Conservation (phyloP, 64 coral and sea anemone species). For the Trachythela sp. region DNA sequence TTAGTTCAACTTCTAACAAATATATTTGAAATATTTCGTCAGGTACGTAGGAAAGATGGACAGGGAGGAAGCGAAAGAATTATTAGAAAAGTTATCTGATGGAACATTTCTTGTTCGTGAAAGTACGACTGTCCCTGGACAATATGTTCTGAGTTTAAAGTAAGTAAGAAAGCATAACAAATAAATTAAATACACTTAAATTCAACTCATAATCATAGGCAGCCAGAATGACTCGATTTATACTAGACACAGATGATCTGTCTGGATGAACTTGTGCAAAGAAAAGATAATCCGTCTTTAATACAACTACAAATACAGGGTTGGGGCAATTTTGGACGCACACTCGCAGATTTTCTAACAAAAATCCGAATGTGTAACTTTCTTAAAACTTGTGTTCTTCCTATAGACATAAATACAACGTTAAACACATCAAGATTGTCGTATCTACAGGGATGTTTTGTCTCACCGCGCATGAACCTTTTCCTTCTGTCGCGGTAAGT, state of each 20-base stretch:
- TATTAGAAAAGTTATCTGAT: slow-evolving; percentile 27
- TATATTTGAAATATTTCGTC: not conserved
- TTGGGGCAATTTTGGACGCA: too few relatives aligned
- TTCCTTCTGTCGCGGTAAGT: slow-evolving; percentile 66
- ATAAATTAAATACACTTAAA: too few relatives aligned
- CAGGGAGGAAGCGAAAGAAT: slow-evolving; percentile 31
- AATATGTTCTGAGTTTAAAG: slow-evolving; percentile 66
- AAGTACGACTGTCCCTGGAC: slow-evolving; percentile 52
- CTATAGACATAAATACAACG: slow-evolving; percentile 24
- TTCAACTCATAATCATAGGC: too few relatives aligned
- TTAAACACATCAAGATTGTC: slow-evolving; percentile 97
- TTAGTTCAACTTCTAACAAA: too few relatives aligned
- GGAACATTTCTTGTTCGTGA: slow-evolving; percentile 68
- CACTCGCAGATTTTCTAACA: not conserved
- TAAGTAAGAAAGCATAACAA: not conserved
- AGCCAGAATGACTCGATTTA: too few relatives aligned
- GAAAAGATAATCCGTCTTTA: not conserved
- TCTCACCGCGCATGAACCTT: slow-evolving; percentile 69
- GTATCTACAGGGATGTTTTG: slow-evolving; percentile 71
- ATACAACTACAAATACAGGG: not conserved
- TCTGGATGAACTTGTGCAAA: too few relatives aligned
- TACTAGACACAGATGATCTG: too few relatives aligned
- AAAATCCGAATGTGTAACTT: too few relatives aligned
- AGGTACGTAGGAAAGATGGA: slow-evolving; percentile 69
- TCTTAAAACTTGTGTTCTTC: not conserved